These are phyloP conservation scores for Coregonus ussuriensis DNA, from an alignment of 2,797 vertebrate species.

Conservation along the genomic window DNA sequence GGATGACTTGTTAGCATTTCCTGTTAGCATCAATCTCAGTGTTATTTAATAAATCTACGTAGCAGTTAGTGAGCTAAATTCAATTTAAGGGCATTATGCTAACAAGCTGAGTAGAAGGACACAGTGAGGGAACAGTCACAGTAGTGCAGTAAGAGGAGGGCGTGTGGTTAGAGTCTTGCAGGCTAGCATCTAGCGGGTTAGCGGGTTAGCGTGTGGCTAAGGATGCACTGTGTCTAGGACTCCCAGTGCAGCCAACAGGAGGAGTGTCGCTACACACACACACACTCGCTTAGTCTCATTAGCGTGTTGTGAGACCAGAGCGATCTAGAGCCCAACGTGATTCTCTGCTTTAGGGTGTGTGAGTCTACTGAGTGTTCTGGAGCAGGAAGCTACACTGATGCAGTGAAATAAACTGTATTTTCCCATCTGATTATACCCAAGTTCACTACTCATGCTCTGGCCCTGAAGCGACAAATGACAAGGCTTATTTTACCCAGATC, in stretches of 20 bases:
- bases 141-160: background rate
- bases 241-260: constrained; percentile 46
- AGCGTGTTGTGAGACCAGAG: constrained; percentile 43
- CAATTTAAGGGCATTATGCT: constrained; percentile 23
- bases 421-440: background rate
- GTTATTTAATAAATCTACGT: constrained; percentile 30
- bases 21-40: constrained; percentile 37
- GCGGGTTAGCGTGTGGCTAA: constrained; percentile 29
- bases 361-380: constrained; percentile 23
- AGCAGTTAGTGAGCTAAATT: constrained; percentile 29
- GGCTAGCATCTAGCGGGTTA: constrained; percentile 8
- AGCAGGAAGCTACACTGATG: constrained; percentile 52
- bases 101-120: constrained; percentile 30
- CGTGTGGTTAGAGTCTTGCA: background rate
- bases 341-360: constrained; percentile 29
- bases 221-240: constrained; percentile 44
- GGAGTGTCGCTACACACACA: constrained; percentile 41
- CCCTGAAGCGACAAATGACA: too few species aligned
- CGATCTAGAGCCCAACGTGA: constrained; percentile 22
- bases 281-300: constrained; percentile 37
- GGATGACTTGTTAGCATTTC: constrained; percentile 17
- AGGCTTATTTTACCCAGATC: too few species aligned
- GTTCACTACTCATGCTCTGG: background rate
- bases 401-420: background rate
- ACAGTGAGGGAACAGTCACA: background rate